These are phyloP conservation scores for Cosmorhoe ocellata DNA, from an alignment of 2,888 invertebrate genomes.

Conservation along the genomic window DNA sequence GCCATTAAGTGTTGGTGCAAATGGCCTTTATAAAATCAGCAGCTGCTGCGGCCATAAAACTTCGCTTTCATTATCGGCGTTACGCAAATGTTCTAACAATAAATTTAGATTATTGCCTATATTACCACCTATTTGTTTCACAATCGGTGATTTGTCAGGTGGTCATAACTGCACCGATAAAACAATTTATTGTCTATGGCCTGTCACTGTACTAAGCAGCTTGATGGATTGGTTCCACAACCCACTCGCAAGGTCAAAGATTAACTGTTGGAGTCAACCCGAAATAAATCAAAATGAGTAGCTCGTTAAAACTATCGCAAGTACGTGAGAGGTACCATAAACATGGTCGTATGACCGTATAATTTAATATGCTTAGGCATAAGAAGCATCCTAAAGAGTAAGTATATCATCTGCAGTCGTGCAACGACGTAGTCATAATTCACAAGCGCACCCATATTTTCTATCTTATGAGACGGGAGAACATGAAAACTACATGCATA, in stretches of 20 bases:
- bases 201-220: slow-evolving; percentile 18
- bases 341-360: too few species aligned
- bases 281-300: neutral
- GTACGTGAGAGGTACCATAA: too few species aligned
- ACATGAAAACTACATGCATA: too few species aligned
- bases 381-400: too few species aligned
- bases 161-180: slow-evolving; percentile 19
- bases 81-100: slow-evolving; percentile 33
- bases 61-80: slow-evolving; percentile 26
- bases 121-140: slow-evolving; percentile 29
- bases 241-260: slow-evolving; percentile 17
- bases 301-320: too few species aligned
- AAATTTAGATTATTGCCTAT: slow-evolving; percentile 36
- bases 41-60: slow-evolving; percentile 20
- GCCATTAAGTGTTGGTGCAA: neutral
- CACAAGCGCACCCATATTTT: too few species aligned
- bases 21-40: slow-evolving; percentile 16
- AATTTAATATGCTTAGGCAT: too few species aligned
- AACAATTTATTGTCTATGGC: slow-evolving; percentile 37
- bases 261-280: neutral
- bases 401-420: too few species aligned
- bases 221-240: slow-evolving; percentile 16
- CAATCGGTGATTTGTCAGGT: slow-evolving; percentile 26
- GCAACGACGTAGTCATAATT: too few species aligned
- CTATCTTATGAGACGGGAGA: too few species aligned